Evolutionary conservation across 1,140 invertebrate genomes (phyloP).

Genomic region (Polypedilum vanderplanki): DNA sequence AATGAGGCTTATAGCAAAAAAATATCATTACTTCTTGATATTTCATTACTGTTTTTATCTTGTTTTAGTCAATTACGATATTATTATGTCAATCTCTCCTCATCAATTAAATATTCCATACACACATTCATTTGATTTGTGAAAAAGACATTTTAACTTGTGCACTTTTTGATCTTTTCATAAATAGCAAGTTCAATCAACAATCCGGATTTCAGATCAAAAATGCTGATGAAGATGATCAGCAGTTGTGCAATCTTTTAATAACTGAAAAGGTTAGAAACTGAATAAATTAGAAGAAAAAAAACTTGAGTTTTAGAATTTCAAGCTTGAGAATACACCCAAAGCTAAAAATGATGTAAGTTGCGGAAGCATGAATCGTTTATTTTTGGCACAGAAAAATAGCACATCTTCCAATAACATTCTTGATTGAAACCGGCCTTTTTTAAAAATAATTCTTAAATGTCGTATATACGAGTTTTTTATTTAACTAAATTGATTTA

Average conservation of each 20-base stretch:
- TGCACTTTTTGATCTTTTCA: neutral
- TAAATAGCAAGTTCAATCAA: conserved; percentile 3
- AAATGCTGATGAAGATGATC: neutral
- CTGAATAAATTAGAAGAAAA: neutral
- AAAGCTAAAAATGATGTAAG: neutral
- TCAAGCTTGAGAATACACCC: neutral
- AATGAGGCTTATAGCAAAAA: neutral
- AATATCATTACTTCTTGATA: neutral
- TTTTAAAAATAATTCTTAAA: neutral
- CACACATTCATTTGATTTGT: neutral
- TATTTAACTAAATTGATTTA: neutral
- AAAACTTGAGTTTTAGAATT: neutral
- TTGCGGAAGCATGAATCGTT: conserved; percentile 10
- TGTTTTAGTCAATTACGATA: neutral
- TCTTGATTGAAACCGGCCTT: neutral
- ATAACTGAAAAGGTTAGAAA: conserved; percentile 8
- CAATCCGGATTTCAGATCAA: no score
- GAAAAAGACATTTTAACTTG: neutral
- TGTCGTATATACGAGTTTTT: neutral
- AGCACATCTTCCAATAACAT: neutral
- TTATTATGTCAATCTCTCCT: neutral
- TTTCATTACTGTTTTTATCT: neutral
- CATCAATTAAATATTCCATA: neutral
- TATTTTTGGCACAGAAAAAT: conserved; percentile 13
- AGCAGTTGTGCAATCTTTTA: conserved; percentile 4